These are phyloP conservation scores for Fragum sueziense DNA, from an alignment of 2,888 invertebrate species.

Conservation along the genomic window DNA sequence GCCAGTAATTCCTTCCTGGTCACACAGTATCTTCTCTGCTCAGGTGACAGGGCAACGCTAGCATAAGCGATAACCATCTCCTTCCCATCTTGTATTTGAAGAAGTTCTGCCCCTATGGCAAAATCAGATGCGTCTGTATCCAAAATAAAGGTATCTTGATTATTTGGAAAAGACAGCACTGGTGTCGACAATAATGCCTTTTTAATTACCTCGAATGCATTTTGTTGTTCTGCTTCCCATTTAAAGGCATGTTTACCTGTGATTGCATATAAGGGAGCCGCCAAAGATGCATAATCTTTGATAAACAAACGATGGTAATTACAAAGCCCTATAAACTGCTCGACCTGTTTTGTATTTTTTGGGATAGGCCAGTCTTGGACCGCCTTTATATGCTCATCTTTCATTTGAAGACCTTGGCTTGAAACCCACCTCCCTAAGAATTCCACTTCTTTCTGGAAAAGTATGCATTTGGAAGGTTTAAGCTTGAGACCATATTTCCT, in stretches of 20 bases:
- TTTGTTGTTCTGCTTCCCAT: not conserved
- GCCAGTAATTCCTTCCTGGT: constrained; percentile 57
- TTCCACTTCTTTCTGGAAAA: constrained; percentile 4
- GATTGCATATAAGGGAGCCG: not conserved
- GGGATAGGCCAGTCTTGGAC: not conserved
- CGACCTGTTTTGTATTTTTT: not conserved
- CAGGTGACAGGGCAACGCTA: constrained; percentile 44
- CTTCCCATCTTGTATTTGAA: not conserved
- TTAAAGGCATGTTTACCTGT: not conserved
- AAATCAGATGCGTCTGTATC: not conserved
- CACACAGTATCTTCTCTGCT: constrained; percentile 54
- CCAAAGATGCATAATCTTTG: not conserved
- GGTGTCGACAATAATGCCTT: not conserved
- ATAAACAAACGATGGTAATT: not conserved
- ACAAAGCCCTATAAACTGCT: not conserved
- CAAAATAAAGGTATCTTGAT: not conserved
- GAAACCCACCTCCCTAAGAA: not conserved
- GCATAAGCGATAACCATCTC: constrained; percentile 8
- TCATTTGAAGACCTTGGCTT: not conserved
- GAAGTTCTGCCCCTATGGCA: no score
- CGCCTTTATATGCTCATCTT: not conserved
- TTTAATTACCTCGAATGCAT: not conserved
- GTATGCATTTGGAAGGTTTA: constrained; percentile 7
- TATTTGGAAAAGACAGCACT: not conserved
- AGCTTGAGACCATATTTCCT: constrained; percentile 3